These are phyloP conservation scores for Ramphastos sulfuratus DNA, from an alignment of 2,113 vertebrate species.

Conservation along the genomic window DNA sequence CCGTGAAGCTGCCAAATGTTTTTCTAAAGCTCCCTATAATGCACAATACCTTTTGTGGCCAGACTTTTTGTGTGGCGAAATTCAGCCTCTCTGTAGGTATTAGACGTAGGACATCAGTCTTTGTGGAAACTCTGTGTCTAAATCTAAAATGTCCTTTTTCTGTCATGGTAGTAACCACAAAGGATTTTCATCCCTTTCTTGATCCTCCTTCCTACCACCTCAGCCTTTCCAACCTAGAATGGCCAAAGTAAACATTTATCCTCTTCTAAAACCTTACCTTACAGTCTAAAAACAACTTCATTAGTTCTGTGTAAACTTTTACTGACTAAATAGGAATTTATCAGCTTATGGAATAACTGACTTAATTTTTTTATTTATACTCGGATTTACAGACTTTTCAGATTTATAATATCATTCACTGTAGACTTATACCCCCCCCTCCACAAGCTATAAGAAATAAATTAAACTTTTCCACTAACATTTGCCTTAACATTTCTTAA, in stretches of 20 bases:
- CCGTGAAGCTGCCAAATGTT: conserved; percentile 81
- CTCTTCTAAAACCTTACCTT: not conserved
- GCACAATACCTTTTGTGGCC: conserved; percentile 83
- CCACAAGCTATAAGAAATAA: not conserved
- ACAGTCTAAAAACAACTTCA: not conserved
- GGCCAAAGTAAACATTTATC: not conserved
- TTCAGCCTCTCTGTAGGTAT: conserved; percentile 76
- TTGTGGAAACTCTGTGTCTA: not conserved
- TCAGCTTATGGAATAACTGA: not conserved
- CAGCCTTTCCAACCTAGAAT: not conserved
- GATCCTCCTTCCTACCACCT: not conserved
- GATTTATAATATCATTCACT: not conserved
- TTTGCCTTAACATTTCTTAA: not conserved
- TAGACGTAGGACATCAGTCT: not conserved
- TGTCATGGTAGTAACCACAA: not conserved
- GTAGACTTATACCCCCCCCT: not conserved
- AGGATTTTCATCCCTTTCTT: not conserved
- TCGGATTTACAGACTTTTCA: not conserved
- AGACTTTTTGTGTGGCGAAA: conserved; percentile 76
- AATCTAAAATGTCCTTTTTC: not conserved
- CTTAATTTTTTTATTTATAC: not conserved
- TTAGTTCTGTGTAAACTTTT: not conserved
- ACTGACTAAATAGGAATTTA: not conserved
- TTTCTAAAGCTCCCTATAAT: conserved; percentile 80
- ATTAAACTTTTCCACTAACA: not conserved